Evolutionary conservation across 2,888 invertebrate genomes (phyloP).

Genomic region (Omphaloscelis lunosa): DNA sequence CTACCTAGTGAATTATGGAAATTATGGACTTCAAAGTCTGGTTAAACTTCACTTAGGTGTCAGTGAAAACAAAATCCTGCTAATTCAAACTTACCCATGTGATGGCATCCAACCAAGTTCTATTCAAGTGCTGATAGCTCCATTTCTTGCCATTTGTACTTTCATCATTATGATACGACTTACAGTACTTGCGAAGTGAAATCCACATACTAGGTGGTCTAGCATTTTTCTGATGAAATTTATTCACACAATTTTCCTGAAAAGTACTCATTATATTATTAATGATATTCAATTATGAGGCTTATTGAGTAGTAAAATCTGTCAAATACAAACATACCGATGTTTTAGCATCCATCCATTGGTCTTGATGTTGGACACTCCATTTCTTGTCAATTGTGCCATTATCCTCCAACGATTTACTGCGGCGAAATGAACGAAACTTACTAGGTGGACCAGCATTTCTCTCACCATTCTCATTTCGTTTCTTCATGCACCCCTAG

Average conservation of each 20-base stretch:
- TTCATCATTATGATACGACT: conserved; percentile 71
- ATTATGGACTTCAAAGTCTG: too few species aligned
- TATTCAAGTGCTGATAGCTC: conserved; percentile 85
- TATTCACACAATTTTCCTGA: conserved; percentile 46
- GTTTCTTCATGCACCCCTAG: conserved; percentile 36
- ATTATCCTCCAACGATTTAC: conserved; percentile 24
- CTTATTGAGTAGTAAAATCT: background rate
- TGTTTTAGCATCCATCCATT: conserved; percentile 19
- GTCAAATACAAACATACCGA: conserved; percentile 28
- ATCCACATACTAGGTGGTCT: conserved; percentile 75
- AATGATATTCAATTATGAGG: background rate
- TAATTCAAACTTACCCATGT: conserved; percentile 85
- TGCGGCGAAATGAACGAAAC: conserved; percentile 42
- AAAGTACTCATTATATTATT: background rate
- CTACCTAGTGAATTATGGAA: background rate
- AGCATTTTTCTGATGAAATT: conserved; percentile 49
- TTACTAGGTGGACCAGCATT: conserved; percentile 18
- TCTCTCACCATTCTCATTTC: conserved; percentile 1
- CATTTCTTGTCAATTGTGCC: conserved; percentile 31
- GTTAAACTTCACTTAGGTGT: background rate
- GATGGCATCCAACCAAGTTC: conserved; percentile 88
- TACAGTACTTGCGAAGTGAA: conserved; percentile 77
- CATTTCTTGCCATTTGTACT: conserved; percentile 83
- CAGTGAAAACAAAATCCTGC: conserved; percentile 45
- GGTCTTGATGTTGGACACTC: conserved; percentile 19